A percentile compares a stretch with the other conserved stretches of the same genome.
phyloP scores from a whole-genome alignment of 2,888 invertebrate genomes.

The Copidosoma aretas region DNA sequence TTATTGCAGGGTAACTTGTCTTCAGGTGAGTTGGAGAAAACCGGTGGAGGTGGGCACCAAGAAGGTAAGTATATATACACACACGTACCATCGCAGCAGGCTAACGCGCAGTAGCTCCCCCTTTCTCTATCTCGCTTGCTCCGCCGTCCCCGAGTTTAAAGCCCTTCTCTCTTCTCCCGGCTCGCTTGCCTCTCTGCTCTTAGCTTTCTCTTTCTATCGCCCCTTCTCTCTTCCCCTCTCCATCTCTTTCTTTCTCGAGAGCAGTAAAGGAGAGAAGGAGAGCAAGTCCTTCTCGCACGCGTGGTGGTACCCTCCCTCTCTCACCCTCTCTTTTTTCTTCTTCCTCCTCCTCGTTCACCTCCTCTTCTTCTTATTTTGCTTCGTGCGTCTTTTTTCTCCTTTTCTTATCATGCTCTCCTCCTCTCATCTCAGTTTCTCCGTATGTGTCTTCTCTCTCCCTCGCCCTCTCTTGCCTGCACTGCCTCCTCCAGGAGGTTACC shows the following conservation, averaged over 20 bases:
- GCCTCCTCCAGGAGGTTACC: neutral
- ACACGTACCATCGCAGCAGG: constrained; percentile 56
- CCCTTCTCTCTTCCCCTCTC: constrained; percentile 4
- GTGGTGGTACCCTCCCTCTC: constrained; percentile 29
- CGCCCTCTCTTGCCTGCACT: neutral
- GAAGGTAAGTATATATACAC: too few species aligned
- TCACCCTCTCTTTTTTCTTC: constrained; percentile 42
- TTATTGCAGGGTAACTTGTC: constrained; percentile 62
- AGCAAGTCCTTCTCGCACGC: constrained; percentile 28
- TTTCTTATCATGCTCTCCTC: constrained; percentile 32
- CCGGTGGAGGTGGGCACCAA: constrained; percentile 55
- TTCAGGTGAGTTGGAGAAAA: constrained; percentile 54
- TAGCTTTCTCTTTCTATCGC: constrained; percentile 28
- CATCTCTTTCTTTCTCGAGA: constrained; percentile 25
- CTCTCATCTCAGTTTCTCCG: constrained; percentile 32
- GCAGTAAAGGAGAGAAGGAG: too few species aligned
- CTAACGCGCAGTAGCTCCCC: constrained; percentile 47
- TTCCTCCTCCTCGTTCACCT: constrained; percentile 40
- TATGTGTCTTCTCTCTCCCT: constrained; percentile 32
- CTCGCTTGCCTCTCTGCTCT: constrained; percentile 29
- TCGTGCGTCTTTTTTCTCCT: constrained; percentile 30
- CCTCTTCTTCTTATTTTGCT: constrained; percentile 33
- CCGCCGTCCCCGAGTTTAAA: constrained; percentile 26
- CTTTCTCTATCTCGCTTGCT: constrained; percentile 38
- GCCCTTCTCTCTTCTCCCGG: constrained; percentile 42